phyloP scores from a whole-genome alignment of 2,113 vertebrate species.

The Hiodon alosoides region DNA sequence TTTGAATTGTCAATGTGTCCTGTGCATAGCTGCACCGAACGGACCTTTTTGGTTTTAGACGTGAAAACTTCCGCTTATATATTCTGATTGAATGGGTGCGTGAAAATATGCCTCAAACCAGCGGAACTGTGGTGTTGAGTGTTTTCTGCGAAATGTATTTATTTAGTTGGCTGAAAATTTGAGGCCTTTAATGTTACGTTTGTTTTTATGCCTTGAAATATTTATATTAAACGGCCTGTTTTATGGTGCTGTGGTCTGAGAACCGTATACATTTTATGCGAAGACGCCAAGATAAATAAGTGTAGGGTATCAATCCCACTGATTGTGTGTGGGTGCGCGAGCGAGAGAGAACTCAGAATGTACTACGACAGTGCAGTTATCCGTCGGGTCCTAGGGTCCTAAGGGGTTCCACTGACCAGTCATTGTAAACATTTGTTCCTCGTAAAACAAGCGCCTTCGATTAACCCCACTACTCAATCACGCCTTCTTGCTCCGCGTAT shows the following conservation, averaged over 20 bases:
- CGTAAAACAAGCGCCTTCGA: too few species aligned
- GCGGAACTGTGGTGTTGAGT: background rate
- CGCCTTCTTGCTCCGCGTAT: too few species aligned
- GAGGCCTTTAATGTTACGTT: background rate
- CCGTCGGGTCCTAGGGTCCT: conserved; percentile 28
- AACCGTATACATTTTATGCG: background rate
- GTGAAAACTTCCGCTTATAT: background rate
- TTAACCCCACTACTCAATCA: too few species aligned
- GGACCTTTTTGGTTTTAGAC: background rate
- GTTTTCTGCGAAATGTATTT: background rate
- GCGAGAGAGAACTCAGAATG: conserved; percentile 9
- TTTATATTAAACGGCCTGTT: background rate
- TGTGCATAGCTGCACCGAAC: too few species aligned
- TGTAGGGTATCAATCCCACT: conserved; percentile 1
- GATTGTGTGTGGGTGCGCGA: conserved; percentile 1
- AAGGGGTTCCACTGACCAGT: conserved; percentile 16
- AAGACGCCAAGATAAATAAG: conserved; percentile 10
- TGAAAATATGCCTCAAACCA: background rate
- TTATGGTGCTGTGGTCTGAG: background rate
- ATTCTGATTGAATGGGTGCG: background rate
- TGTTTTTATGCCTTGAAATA: background rate
- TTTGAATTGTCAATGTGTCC: too few species aligned
- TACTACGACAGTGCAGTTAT: conserved; percentile 18
- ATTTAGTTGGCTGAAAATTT: background rate
- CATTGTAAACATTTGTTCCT: conserved; percentile 5